Conservation (phyloP, 2,888 invertebrate species). For the Ophion ellenae region DNA sequence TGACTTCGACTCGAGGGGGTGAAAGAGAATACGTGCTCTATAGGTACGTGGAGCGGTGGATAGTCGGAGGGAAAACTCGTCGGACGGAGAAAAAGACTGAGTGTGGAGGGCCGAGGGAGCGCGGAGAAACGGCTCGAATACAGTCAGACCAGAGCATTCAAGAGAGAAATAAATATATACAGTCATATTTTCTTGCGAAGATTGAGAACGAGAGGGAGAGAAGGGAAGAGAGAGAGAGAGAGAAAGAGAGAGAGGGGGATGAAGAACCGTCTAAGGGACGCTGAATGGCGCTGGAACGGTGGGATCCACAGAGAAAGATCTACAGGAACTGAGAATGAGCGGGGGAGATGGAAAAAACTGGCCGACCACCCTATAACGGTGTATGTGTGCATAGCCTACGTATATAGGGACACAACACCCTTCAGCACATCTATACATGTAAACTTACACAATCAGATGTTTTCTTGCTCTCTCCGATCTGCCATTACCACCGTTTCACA, state of each 20-base stretch:
- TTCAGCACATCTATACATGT: background rate
- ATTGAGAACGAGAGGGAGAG: slow-evolving; percentile 5
- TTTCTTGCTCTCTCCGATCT: slow-evolving; percentile 40
- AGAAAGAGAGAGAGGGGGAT: slow-evolving; percentile 26
- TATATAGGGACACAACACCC: background rate
- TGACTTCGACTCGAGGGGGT: slow-evolving; percentile 41
- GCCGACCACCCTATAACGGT: slow-evolving; percentile 16
- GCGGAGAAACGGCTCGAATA: slow-evolving; percentile 60
- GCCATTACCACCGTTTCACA: slow-evolving; percentile 51
- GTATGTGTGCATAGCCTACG: background rate
- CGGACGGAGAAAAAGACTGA: slow-evolving; percentile 63
- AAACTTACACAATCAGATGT: background rate
- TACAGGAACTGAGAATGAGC: slow-evolving; percentile 55
- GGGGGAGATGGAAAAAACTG: slow-evolving; percentile 61
- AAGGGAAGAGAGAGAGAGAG: slow-evolving; percentile 6
- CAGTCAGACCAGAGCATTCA: slow-evolving; percentile 27
- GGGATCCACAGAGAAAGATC: slow-evolving; percentile 50
- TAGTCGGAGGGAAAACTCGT: slow-evolving; percentile 66
- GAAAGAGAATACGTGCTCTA: slow-evolving; percentile 21
- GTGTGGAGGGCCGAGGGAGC: slow-evolving; percentile 58
- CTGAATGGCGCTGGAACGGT: slow-evolving; percentile 54
- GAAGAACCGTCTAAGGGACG: slow-evolving; percentile 43
- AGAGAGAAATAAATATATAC: slow-evolving; percentile 16
- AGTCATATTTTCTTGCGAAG: background rate
- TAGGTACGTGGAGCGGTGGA: slow-evolving; percentile 14